Base-by-base conservation (phyloP, 2,888 invertebrate genomes). In the Brassicogethes aeneus region DNA sequence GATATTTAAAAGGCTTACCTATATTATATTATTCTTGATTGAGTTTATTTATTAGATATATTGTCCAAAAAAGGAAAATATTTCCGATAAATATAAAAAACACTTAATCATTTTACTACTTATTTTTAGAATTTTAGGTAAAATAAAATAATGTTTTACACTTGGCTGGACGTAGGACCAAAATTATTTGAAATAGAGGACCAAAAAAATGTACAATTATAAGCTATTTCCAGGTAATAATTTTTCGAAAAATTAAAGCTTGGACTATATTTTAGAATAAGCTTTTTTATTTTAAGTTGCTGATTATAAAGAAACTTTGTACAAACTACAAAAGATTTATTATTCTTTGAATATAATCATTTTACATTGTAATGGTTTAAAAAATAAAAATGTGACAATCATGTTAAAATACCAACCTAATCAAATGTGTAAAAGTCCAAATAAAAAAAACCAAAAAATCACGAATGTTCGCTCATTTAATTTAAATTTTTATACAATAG, bases 91-190 rank as follows among this genome's bases (percentile, higher is more conserved):
- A 32, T 32, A 32, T 32, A 10, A 5, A 10, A 10, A 12, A 10
- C 8, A 10, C 14, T 12, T 5, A 10, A 13, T 32, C 12, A 12
- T 32, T 32, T 10, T 12, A 32, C 7, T 10, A 10, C 12, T 5
- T 5, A 10, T 32, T 13, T 5, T 32, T 32, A 32, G 32, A 37
- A 34, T 15, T 15, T 15, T 30, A 37, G 3, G 29, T 13, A 14
- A 14, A 37, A 37, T 33, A 16, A 36, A 16, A 15, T 17, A 34
- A 16, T 36, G 34, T 36, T 17, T 16, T 36, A 16, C 15, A 8
- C 10, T 12, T 8, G 32, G 32, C 32, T 32, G 32, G 32, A 13
- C 10, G 10, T 32, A 32, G 32, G 32, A 32, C 32, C 32, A 32
- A 32, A 13, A 32, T 32, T 32, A 13, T 32, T 32, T 32, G 32